Percentiles rank a stretch among this genome's conserved stretches.
Evolutionary conservation across 2,113 vertebrate species (phyloP).

Genomic region (Camelus bactrianus): DNA sequence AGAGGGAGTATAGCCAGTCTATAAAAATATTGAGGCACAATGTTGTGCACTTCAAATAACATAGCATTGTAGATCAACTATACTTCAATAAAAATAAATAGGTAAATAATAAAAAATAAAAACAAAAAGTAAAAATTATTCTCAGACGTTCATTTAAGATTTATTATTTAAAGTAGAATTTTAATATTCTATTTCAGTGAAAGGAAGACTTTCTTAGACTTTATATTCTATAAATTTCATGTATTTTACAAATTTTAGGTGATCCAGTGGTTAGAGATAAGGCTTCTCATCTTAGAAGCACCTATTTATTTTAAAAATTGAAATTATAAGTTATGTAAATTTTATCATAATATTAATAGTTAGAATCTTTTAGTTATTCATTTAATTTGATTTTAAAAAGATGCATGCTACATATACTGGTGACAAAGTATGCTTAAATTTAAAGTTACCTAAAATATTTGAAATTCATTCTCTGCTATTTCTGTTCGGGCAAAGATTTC

Average conservation of each 20-base stretch:
- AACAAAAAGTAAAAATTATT: neutral
- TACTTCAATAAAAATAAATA: neutral
- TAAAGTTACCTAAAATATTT: neutral
- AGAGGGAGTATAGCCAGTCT: neutral
- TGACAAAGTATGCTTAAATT: neutral
- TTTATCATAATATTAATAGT: neutral
- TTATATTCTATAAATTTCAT: constrained; percentile 8
- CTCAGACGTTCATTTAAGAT: neutral
- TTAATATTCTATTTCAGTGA: constrained; percentile 14
- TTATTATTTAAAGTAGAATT: constrained; percentile 30
- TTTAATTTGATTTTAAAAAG: neutral
- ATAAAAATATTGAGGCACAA: neutral
- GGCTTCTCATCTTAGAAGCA: neutral
- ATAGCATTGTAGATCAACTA: no score
- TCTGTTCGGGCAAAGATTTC: neutral
- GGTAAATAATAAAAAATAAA: no score
- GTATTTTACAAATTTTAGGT: neutral
- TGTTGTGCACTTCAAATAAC: no score
- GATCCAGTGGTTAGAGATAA: neutral
- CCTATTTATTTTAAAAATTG: constrained; percentile 31
- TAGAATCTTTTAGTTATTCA: neutral
- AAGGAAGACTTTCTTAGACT: neutral
- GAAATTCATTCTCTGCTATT: neutral
- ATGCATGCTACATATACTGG: neutral
- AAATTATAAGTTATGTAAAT: constrained; percentile 17